Evolutionary conservation across 1,140 invertebrate genomes (phyloP).

Genomic region (Cydia fagiglandana): DNA sequence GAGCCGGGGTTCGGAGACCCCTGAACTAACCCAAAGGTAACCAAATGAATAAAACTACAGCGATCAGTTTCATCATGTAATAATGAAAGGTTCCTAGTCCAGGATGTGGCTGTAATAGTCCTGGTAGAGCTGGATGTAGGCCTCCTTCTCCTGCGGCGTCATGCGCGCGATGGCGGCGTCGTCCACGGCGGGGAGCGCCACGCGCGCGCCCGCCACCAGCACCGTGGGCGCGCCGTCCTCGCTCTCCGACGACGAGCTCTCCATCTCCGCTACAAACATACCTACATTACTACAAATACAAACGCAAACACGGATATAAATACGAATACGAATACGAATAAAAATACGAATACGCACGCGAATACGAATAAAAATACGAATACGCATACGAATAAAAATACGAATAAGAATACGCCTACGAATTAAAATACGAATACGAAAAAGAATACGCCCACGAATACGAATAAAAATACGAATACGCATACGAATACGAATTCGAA

Average conservation of each 20-base stretch:
- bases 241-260: conserved; percentile 90
- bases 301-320: no score
- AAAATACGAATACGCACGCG: no score
- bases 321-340: neutral
- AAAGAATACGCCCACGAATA: no score
- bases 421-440: neutral
- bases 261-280: conserved; percentile 80
- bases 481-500: no score
- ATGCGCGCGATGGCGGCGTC: conserved; percentile 93
- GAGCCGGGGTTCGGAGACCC: no score
- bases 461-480: no score
- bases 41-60: neutral
- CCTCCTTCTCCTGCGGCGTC: conserved; percentile 95
- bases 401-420: no score
- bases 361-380: no score
- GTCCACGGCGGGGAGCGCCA: conserved; percentile 85
- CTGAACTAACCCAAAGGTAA: no score
- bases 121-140: conserved; percentile 96
- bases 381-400: no score
- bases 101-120: conserved; percentile 94
- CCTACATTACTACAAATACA: no score
- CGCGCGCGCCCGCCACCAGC: conserved; percentile 87
- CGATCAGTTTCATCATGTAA: neutral
- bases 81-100: conserved; percentile 51
- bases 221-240: conserved; percentile 92